Evolutionary conservation across 2,888 invertebrate genomes (phyloP), one percentile per base, ranked within the genome.

Genomic region (Folsomia candida): DNA sequence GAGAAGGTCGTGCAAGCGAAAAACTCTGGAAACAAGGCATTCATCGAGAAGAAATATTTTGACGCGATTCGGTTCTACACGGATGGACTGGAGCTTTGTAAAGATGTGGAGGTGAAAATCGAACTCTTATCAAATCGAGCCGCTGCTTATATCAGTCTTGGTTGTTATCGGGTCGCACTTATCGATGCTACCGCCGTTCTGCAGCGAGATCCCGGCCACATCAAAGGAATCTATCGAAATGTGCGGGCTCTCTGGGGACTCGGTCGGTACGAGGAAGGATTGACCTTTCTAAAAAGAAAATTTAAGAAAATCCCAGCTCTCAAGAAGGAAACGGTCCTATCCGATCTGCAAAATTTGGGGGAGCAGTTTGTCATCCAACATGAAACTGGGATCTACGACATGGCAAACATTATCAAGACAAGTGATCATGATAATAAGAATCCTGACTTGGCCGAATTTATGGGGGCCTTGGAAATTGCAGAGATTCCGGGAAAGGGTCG

Each of bases 51-150:
- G 6, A 25, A 58, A 29, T 71, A 29, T 51, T 24, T 20, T 2
- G 71, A 67, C 2, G 71, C 71, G 18, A 24, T 71, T 9, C 14
- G 51, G 18, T 26, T 51, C 4, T 71, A 71, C 59, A 71, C 26
- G 62, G 2, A 37, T 28, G 51, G 59, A n/a, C 59, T 70, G 4
- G 51, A 62, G 1, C 11, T 6, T 1, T 18, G 22, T 11, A 1
- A 24, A 14, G 9, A 37, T 6, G n/a, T 18, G 2, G n/a, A 54
- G 2, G 18, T 26, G 0, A 28, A 61, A 14, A 26, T 62, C 2
- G 54, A 68, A 24, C 28, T 67, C 11, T 51, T 71, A 25, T 57
- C 67, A 2, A 71, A 71, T 25, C 60, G 71, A 26, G 54, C 67
- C n/a, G 62, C 62, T 9, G 54, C 25, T 0, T 71, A 64, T 47